Percentiles rank a stretch among this genome's conserved stretches.
Evolutionary conservation across 2,113 vertebrate genomes (phyloP).

Genomic region (Corynorhinus townsendii): DNA sequence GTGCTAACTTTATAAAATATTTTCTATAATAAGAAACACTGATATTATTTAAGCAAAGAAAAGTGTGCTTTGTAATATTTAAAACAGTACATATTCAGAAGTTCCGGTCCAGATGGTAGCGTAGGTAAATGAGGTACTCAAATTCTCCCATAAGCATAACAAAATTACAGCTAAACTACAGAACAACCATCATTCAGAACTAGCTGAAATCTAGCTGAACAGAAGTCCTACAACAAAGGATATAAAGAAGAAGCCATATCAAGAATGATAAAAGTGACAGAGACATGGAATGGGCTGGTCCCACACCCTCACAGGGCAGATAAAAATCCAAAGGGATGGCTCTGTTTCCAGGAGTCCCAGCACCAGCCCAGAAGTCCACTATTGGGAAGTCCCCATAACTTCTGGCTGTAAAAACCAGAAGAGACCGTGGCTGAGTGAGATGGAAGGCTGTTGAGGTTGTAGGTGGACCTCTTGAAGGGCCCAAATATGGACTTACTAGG

Average conservation of each 20-base stretch:
- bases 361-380: not conserved
- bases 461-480: not conserved
- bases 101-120: not conserved
- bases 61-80: conserved; percentile 37
- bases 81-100: conserved; percentile 18
- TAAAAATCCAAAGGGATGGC: not conserved
- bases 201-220: not conserved
- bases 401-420: not conserved
- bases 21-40: conserved; percentile 39
- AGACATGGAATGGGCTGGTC: not conserved
- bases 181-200: not conserved
- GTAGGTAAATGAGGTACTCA: not conserved
- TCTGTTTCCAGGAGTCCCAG: not conserved
- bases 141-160: not conserved
- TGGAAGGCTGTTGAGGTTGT: not conserved
- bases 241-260: not conserved
- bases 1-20: conserved; percentile 27
- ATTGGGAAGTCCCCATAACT: not conserved
- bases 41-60: conserved; percentile 4
- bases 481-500: not conserved
- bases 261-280: not conserved
- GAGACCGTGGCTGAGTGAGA: not conserved
- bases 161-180: not conserved
- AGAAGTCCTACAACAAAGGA: not conserved
- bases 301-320: not conserved